Base-by-base conservation (phyloP, 2,113 vertebrate genomes). In the Lepus americanus region DNA sequence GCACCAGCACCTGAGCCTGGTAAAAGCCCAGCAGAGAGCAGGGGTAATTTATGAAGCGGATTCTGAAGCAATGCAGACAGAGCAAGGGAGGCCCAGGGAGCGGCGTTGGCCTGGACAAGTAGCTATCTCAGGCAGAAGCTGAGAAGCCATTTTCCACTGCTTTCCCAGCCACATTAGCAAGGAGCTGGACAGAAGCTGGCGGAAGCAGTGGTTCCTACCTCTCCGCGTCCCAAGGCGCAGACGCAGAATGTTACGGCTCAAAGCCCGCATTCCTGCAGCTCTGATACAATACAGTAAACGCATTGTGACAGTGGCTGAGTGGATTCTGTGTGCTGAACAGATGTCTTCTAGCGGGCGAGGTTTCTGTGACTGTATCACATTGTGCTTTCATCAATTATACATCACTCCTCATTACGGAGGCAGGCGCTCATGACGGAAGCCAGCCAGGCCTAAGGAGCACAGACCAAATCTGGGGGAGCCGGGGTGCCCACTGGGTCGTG, bases 371-470 rank as follows among this genome's bases (percentile, higher is more conserved):
- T 94, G 88, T 80, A 97, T 97, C 98, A 88, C 98, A 53, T 96
- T 96, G 72, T 95, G 97, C 59, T 92, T 89, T 85, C 98, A 98
- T 98, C 98, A 97, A 98, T 98, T 98, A 98, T 98, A 95, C 86
- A 98, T 97, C 64, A 14, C 92, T 93, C 94, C 94, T 98, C 97
- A 96, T 91, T 66, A 97, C 87, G 0, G 9, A 76, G 87, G 96
- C 96, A 44, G 97, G 95, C 39, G 0, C 97, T 97, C 77, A 0
- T 29, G 72, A 79, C 0, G 0, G 4, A 61, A 0, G 64, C 17
- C 0, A 0, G 0, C 39, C 91, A 81, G 94, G 23, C 33, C 33
- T 16, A 0, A 70, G 90, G 70, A 86, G 88, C 16, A 12, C 5
- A 44, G 79, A 59, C 87, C 6, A 85, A 92, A 73, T 87, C 53